Percentiles rank a stretch among this genome's conserved stretches.
Conservation (phyloP, 2,113 vertebrate species). For the Nothoprocta perdicaria region DNA sequence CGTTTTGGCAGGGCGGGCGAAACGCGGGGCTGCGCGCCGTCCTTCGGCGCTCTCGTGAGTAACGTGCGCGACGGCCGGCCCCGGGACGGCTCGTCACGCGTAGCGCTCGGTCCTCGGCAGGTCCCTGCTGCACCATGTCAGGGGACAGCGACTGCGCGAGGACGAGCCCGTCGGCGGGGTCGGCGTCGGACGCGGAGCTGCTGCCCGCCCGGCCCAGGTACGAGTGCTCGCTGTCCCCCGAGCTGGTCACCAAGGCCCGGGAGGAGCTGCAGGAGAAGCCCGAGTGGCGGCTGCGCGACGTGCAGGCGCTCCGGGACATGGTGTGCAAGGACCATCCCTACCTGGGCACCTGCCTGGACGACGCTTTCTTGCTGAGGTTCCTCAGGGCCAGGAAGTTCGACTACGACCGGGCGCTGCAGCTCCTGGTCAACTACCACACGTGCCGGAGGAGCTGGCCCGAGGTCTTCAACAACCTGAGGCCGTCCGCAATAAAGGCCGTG, state of each 20-base stretch:
- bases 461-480: conserved; percentile 91
- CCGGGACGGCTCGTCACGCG: not conserved
- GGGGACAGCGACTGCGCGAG: conserved; percentile 86
- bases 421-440: conserved; percentile 93
- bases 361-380: conserved; percentile 93
- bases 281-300: conserved; percentile 94
- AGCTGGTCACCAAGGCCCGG: conserved; percentile 91
- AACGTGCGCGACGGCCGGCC: not conserved
- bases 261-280: conserved; percentile 98
- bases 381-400: conserved; percentile 97
- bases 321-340: conserved; percentile 92
- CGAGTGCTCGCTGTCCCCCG: conserved; percentile 88
- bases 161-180: conserved; percentile 81
- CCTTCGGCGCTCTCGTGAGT: not conserved
- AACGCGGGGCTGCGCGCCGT: not conserved
- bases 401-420: conserved; percentile 93
- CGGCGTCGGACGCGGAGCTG: conserved; percentile 73
- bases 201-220: conserved; percentile 82
- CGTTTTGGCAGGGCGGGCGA: accelerated
- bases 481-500: conserved; percentile 89
- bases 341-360: conserved; percentile 90
- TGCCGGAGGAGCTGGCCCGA: conserved; percentile 94
- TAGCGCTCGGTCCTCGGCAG: conserved; percentile 30
- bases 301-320: conserved; percentile 96
- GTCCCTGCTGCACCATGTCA: conserved; percentile 83